Evolutionary conservation across 2,797 vertebrate genomes (phyloP).

Genomic region (Synaphobranchus kaupii): DNA sequence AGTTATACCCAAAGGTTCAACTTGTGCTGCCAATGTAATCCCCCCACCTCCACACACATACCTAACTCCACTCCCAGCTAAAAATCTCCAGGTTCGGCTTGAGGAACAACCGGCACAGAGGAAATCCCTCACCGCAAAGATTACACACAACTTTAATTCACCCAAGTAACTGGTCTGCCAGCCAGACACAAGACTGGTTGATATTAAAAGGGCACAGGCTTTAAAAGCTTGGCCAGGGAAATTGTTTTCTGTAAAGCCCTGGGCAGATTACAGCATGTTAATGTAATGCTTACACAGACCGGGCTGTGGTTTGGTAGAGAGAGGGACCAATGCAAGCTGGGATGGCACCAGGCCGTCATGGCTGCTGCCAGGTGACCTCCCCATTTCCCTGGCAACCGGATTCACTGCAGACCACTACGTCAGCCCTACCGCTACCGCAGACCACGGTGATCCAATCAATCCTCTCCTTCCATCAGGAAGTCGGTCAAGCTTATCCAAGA

Average conservation of each 20-base stretch:
- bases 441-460: background rate
- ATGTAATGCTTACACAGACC: slow-evolving; percentile 20
- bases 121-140: slow-evolving; percentile 18
- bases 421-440: background rate
- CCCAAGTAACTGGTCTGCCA: background rate
- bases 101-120: background rate
- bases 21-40: background rate
- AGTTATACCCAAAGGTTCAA: background rate
- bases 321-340: background rate
- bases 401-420: background rate
- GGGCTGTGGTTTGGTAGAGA: background rate
- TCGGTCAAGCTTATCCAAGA: background rate
- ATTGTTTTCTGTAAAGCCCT: slow-evolving; percentile 29
- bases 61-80: background rate
- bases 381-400: background rate
- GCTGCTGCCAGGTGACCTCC: background rate
- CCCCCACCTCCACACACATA: background rate
- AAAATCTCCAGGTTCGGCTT: background rate
- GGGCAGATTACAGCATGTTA: slow-evolving; percentile 33
- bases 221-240: slow-evolving; percentile 26
- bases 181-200: background rate
- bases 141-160: slow-evolving; percentile 28
- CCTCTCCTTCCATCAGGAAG: background rate
- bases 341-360: background rate
- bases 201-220: slow-evolving; percentile 28